Base-by-base conservation (phyloP, 1,140 invertebrate genomes). In the Heliconius congener region DNA sequence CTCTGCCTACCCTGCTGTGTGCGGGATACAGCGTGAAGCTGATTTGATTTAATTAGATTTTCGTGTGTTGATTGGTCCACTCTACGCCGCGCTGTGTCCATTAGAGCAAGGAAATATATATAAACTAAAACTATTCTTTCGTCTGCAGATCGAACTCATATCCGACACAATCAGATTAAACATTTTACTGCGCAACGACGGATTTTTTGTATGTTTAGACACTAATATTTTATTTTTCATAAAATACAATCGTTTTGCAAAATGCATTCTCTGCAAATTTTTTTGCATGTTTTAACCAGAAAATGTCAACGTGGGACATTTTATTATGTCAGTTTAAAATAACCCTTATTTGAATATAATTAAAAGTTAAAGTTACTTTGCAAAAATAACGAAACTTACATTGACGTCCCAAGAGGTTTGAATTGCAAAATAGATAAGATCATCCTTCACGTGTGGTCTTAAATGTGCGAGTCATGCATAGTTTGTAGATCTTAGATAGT, bases 261-360 rank as follows among this genome's bases (percentile, higher is more conserved):
- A 52, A n/a, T 42, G 8, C 11, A 75, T 76, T 42, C 72, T 50
- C 73, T 57, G 60, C 78, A 66, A 74, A 82, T 80, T 84, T 81
- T 46, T 79, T 70, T 80, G 84, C 82, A 82, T 76, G 80, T 84
- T 83, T 82, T 81, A 83, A 86, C 79, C 83, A 84, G 82, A 86
- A 86, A 88, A 88, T 85, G 87, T 86, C 87, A 88, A 83, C 79
- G 85, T 82, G 82, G 85, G 82, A 86, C 86, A 83, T 87, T 82
- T 79, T 52, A 57, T 57, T n/a, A 57, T 19, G 50, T 19, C 18
- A 23, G 23, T 57, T 57, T 23, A 57, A 57, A 23, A 57, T 57
- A 57, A 57, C 2, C 55, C 55, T 57, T 57, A 9, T 9, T 0
- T 3, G 1, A 4, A 23, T 57, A 3, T 57, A 23, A 57, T 57